Conservation (phyloP, 2,888 invertebrate species). For the Dichetophora obliterata region DNA sequence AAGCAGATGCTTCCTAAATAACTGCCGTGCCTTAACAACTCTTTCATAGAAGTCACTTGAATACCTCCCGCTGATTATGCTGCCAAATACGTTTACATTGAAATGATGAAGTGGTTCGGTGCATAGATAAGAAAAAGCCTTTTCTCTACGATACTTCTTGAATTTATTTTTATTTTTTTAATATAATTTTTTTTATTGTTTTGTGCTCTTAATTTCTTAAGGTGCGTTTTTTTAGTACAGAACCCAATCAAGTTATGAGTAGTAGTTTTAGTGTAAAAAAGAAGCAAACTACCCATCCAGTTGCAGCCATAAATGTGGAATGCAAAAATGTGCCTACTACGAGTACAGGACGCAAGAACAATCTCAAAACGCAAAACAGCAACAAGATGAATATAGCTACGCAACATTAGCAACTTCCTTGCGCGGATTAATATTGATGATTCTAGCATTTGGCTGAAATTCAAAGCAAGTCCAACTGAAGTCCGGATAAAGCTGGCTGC, state of each 20-base stretch:
- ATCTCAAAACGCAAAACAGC: slow-evolving; percentile 2
- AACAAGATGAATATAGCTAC: slow-evolving; percentile 10
- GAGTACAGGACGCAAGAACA: not conserved
- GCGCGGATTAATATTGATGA: slow-evolving; percentile 37
- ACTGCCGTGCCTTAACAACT: slow-evolving; percentile 15
- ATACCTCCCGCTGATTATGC: slow-evolving; percentile 27
- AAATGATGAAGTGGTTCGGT: slow-evolving; percentile 34
- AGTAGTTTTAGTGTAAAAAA: no score
- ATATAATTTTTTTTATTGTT: not conserved
- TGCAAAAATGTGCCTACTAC: slow-evolving; percentile 21
- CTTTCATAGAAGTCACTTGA: slow-evolving; percentile 14
- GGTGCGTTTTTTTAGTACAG: not conserved
- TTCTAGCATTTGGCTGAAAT: slow-evolving; percentile 16
- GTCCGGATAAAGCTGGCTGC: not conserved
- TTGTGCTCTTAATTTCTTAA: not conserved
- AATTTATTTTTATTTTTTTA: not conserved
- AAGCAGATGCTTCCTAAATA: not conserved
- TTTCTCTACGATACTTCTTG: not conserved
- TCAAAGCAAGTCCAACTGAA: not conserved
- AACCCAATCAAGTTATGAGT: no score
- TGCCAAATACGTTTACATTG: slow-evolving; percentile 23
- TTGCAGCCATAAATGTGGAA: not conserved
- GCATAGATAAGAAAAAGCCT: slow-evolving; percentile 9
- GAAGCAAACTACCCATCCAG: not conserved
- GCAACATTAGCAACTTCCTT: slow-evolving; percentile 28